phyloP scores from a whole-genome alignment of 2,888 invertebrate genomes.

The Parnassius orleans region DNA sequence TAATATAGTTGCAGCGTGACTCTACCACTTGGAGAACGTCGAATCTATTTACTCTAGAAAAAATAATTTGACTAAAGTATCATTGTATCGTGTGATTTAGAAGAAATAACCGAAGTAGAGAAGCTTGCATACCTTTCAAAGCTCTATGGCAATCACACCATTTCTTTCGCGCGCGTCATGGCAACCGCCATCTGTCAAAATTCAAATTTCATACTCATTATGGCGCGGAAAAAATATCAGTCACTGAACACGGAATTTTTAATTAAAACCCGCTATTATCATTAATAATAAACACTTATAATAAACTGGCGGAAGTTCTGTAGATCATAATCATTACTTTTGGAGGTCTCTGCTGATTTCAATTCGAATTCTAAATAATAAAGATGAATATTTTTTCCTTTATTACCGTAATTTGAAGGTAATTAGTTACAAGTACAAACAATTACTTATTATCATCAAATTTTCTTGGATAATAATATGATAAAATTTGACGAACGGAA shows the following conservation, averaged over 20 bases:
- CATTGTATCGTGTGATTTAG: too few relatives aligned
- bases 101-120: too few relatives aligned
- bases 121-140: not conserved
- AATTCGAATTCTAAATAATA: constrained; percentile 17
- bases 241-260: constrained; percentile 22
- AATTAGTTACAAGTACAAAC: constrained; percentile 21
- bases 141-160: constrained; percentile 47
- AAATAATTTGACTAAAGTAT: too few relatives aligned
- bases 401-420: constrained; percentile 14
- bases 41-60: too few relatives aligned
- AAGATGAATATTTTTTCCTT: constrained; percentile 12
- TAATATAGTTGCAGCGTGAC: too few relatives aligned
- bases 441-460: constrained; percentile 11
- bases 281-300: constrained; percentile 21
- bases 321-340: constrained; percentile 20
- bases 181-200: constrained; percentile 73
- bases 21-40: too few relatives aligned
- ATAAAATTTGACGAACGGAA: constrained; percentile 1
- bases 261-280: constrained; percentile 20
- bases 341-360: constrained; percentile 23
- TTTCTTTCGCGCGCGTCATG: constrained; percentile 54
- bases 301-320: constrained; percentile 20
- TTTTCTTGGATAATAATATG: constrained; percentile 4
- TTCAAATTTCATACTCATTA: constrained; percentile 55
- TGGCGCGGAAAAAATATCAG: constrained; percentile 18